A percentile compares a stretch with the other conserved stretches of the same genome.
These are phyloP conservation scores for Brachionus rotundiformis DNA, from an alignment of 1,140 invertebrate genomes.

Conservation along the genomic window DNA sequence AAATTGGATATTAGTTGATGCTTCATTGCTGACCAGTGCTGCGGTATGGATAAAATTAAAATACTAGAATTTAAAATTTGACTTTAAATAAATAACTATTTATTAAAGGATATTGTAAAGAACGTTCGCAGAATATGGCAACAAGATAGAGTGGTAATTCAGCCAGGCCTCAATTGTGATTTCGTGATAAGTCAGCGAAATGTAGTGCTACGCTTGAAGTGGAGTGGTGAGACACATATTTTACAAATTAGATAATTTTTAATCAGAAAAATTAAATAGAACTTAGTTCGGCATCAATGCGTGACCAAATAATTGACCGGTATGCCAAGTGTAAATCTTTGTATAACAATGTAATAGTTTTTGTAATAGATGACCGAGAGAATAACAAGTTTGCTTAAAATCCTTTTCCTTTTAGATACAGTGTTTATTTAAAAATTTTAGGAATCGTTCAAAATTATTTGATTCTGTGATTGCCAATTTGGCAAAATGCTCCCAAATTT, in stretches of 20 bases:
- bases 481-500: conserved; percentile 6
- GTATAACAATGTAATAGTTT: not conserved
- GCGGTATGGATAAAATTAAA: not conserved
- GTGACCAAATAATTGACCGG: conserved; percentile 29
- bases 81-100: no score
- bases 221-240: not conserved
- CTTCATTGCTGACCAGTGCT: not conserved
- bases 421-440: no score
- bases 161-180: not conserved
- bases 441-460: conserved; percentile 45
- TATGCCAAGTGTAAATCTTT: conserved; percentile 20
- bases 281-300: conserved; percentile 2
- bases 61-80: not conserved
- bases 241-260: not conserved
- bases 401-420: no score
- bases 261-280: not conserved
- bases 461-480: conserved; percentile 37
- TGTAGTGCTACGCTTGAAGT: conserved; percentile 27
- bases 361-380: conserved; percentile 38
- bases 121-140: conserved; percentile 35
- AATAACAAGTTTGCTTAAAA: conserved; percentile 31
- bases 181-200: conserved; percentile 37
- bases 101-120: conserved; percentile 36
- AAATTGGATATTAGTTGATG: conserved; percentile 44
- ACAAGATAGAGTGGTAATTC: conserved; percentile 3